phyloP scores from a whole-genome alignment of 1,140 invertebrate genomes.

The Drosophila orena region DNA sequence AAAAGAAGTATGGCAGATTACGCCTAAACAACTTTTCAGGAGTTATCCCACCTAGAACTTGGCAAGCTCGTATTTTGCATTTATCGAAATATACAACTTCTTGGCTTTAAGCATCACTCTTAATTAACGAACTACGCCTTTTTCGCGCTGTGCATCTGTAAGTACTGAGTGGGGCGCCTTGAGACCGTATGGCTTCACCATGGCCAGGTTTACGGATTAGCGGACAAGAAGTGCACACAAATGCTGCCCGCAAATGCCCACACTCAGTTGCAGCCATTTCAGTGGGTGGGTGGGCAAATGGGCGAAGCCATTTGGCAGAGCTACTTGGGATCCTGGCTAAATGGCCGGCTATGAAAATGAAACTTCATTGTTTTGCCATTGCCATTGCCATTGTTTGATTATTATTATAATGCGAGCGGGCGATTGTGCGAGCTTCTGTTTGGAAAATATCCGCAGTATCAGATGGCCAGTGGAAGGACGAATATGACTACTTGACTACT shows the following conservation, averaged over 20 bases:
- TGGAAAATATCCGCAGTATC: slow-evolving; percentile 26
- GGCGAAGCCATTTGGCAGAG: slow-evolving; percentile 33
- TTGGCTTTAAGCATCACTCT: too few species aligned
- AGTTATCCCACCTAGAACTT: too few species aligned
- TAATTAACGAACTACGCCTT: neutral
- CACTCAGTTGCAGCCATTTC: neutral
- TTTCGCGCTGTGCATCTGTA: neutral
- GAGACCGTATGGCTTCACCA: slow-evolving; percentile 24
- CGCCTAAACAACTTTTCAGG: too few species aligned
- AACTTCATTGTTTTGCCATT: slow-evolving; percentile 54
- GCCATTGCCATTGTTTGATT: slow-evolving; percentile 53
- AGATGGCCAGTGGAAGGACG: slow-evolving; percentile 9
- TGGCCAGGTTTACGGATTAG: slow-evolving; percentile 65
- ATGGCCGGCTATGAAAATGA: slow-evolving; percentile 35
- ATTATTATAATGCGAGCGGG: slow-evolving; percentile 34
- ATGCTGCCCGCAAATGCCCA: slow-evolving; percentile 27
- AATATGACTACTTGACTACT: slow-evolving; percentile 16
- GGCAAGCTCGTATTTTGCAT: too few species aligned
- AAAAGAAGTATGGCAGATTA: neutral
- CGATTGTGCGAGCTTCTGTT: neutral
- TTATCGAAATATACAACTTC: too few species aligned
- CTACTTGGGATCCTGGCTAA: slow-evolving; percentile 46
- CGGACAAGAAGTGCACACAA: slow-evolving; percentile 55
- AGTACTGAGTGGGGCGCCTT: slow-evolving; percentile 17
- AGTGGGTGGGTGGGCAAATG: slow-evolving; percentile 14